Conservation (phyloP, 1,140 invertebrate genomes). For the Piezodorus guildinii region DNA sequence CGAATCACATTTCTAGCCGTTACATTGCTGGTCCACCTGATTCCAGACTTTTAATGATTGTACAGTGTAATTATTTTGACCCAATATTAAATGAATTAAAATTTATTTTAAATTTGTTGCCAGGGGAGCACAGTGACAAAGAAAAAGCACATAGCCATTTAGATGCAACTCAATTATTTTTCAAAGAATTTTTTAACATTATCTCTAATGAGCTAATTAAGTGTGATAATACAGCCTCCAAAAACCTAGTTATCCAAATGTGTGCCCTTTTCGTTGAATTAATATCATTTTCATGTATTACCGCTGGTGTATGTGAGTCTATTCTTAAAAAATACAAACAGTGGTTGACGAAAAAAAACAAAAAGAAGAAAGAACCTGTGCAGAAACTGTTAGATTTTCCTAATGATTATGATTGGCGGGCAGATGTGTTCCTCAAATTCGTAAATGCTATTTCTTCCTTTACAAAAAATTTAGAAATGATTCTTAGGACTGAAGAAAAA, state of each 20-base stretch:
- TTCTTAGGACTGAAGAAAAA: conserved; percentile 18
- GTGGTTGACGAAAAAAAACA: conserved; percentile 17
- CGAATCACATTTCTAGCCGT: conserved; percentile 13
- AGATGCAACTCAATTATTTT: conserved; percentile 13
- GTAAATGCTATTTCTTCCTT: background rate
- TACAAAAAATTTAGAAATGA: conserved; percentile 16
- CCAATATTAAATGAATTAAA: conserved; percentile 17
- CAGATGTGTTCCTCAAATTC: conserved; percentile 8
- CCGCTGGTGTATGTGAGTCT: conserved; percentile 13
- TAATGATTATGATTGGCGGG: conserved; percentile 14
- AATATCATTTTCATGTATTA: conserved; percentile 19
- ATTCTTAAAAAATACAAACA: conserved; percentile 14
- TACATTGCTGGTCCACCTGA: conserved; percentile 18
- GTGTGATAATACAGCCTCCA: background rate
- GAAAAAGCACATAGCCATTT: conserved; percentile 19
- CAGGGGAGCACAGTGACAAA: conserved; percentile 8
- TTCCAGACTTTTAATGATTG: conserved; percentile 18
- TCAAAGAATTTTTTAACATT: conserved; percentile 13
- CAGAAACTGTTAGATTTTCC: background rate
- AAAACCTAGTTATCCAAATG: conserved; percentile 14
- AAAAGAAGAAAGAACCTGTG: conserved; percentile 18
- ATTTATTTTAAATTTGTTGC: conserved; percentile 11
- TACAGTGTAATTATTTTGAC: conserved; percentile 21
- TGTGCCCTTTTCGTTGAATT: conserved; percentile 18
- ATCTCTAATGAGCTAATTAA: background rate